Evolutionary conservation across 2,113 vertebrate species (phyloP), one percentile per base, ranked within the genome.

Genomic region (Neodon shergylaensis): DNA sequence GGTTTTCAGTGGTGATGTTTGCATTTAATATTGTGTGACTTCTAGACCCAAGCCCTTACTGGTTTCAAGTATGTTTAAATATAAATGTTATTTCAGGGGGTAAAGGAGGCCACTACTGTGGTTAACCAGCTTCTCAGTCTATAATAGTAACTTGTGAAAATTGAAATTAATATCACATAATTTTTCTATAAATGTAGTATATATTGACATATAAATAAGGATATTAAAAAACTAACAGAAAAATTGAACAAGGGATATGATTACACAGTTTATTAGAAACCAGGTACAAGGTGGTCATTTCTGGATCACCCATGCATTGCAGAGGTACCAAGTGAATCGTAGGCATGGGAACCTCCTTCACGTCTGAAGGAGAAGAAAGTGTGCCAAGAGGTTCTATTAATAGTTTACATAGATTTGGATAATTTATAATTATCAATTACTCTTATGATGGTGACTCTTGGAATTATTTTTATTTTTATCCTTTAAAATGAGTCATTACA

Each of bases 61-160:
- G 39, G 44, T 83, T 95, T 95, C 66, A 96, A 82, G 54, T 92
- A n/a, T 95, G 74, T 93, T 95, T 92, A 86, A 78, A 58, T 87
- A 68, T 13, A 66, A n/a, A 7, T 49, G 22, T 12, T 65, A 86
- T 79, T 66, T 96, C n/a, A 36, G 68, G 16, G 31, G 72, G 52
- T 94, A 91, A 90, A 88, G 4, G 17, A 54, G n/a, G 68, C 54
- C 44, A 6, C 54, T 90, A 52, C 24, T 74, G 21, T 93, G 77
- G 74, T 52, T 94, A 91, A 52, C 16, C 66, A 16, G 16, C 66
- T 96, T 68, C 22, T 78, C 47, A 77, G 28, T 77, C 87, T 93
- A 47, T 82, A 91, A 93, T 92, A 94, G 93, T 42, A 33, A 95
- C 70, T 68, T 65, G 61, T 58, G 86, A 72, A 77, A 84, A 74